A percentile compares a stretch with the other conserved stretches of the same genome.
Conservation (phyloP, 2,888 invertebrate species). For the Lasius fuliginosus region DNA sequence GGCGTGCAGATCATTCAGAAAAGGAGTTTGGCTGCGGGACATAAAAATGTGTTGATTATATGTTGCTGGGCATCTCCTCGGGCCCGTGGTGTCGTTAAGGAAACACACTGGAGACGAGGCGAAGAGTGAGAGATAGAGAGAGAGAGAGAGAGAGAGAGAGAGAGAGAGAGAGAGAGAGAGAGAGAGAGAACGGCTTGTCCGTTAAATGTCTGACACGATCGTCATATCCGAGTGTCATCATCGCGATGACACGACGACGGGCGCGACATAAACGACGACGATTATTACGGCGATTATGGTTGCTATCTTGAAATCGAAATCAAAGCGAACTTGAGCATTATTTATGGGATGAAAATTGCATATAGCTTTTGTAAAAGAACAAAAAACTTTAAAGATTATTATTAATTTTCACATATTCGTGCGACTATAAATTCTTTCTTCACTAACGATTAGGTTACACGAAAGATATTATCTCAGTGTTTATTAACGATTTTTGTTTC, state of each 20-base stretch:
- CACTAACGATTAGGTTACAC: background rate
- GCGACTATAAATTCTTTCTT: background rate
- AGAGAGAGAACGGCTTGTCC: conserved; percentile 56
- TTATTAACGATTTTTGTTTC: background rate
- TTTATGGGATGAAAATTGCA: conserved; percentile 10
- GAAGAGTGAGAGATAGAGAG: background rate
- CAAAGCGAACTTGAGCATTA: background rate
- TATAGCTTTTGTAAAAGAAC: background rate
- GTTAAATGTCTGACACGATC: conserved; percentile 80
- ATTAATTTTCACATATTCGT: background rate
- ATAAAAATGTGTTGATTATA: conserved; percentile 86
- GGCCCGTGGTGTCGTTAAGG: conserved; percentile 82
- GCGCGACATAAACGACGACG: conserved; percentile 58
- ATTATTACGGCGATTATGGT: conserved; percentile 56
- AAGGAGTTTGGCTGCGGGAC: conserved; percentile 84
- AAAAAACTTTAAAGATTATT: background rate
- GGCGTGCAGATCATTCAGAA: conserved; percentile 80
- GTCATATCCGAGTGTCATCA: conserved; percentile 62
- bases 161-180: background rate
- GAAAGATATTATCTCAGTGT: background rate
- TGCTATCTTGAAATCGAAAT: background rate
- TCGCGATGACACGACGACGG: conserved; percentile 61
- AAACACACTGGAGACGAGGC: conserved; percentile 76
- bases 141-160: conserved; percentile 5
- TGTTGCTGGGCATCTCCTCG: conserved; percentile 79